These are phyloP conservation scores for Tinea semifulvella DNA, from an alignment of 2,888 invertebrate genomes.

Conservation along the genomic window DNA sequence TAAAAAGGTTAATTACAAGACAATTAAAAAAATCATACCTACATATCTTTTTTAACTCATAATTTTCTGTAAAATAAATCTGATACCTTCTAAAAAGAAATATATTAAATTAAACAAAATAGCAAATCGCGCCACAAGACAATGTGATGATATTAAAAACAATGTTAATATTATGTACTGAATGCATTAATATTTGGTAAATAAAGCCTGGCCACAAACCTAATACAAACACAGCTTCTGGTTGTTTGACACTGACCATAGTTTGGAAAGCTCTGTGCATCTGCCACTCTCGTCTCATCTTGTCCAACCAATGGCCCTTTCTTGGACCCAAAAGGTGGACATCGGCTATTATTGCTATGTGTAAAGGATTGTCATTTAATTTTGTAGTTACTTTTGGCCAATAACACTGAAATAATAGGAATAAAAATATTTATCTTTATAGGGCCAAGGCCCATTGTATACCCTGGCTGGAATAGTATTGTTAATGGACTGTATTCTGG, in stretches of 20 bases:
- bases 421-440: neutral
- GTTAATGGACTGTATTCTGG: too few species aligned
- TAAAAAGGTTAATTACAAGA: too few species aligned
- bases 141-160: too few species aligned
- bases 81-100: neutral
- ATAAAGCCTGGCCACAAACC: too few species aligned
- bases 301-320: constrained; percentile 95
- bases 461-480: too few species aligned
- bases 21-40: too few species aligned
- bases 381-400: constrained; percentile 70
- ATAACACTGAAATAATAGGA: constrained; percentile 66
- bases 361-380: constrained; percentile 59
- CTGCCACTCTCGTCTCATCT: constrained; percentile 95
- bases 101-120: neutral
- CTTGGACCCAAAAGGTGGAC: constrained; percentile 88
- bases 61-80: too few species aligned
- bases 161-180: too few species aligned
- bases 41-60: too few species aligned
- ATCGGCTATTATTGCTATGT: constrained; percentile 87
- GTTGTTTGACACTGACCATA: constrained; percentile 78
- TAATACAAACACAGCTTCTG: constrained; percentile 90
- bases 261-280: constrained; percentile 94
- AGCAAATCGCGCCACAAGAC: too few species aligned
- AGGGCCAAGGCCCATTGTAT: too few species aligned
- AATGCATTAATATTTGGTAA: too few species aligned